Evolutionary conservation across 1,140 invertebrate species (phyloP), one percentile per base, ranked within the genome.

Genomic region (Archivesica marissinica): DNA sequence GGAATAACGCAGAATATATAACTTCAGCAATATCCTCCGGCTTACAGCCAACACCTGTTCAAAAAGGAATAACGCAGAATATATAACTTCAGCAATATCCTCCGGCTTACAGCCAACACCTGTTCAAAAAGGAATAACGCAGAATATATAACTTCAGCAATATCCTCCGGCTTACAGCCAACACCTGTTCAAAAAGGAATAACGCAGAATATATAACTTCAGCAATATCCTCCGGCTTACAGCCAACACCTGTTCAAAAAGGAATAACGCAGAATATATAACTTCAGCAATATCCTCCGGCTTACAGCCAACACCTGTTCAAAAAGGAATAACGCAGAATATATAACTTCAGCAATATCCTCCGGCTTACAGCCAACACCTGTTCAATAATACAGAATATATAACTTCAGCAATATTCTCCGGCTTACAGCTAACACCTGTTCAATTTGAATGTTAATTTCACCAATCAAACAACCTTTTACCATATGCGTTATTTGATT

Each of bases 241-340:
- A 59, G 11, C 38, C 38, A 56, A 76, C 38, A 59, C 74, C 74
- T 76, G 4, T n/a, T n/a, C n/a, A n/a, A n/a, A n/a, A n/a, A n/a
- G n/a, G n/a, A n/a, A n/a, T n/a, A n/a, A n/a, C n/a, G 59, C 59
- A 1, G 30, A 35, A 61, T n/a, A 56, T 17, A 76, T 76, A 1
- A 59, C 74, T 3, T 38, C 30, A 1, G 74, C 74, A n/a, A 61
- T 59, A 3, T 76, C 30, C 59, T 25, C 47, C 9, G 74, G 52
- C 41, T 41, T 76, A 2, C 30, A 59, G 11, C 38, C 38, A 56
- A 76, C 38, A 59, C 74, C 74, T 76, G 4, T n/a, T n/a, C n/a
- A n/a, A n/a, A n/a, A n/a, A n/a, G n/a, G n/a, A n/a, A n/a, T n/a
- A n/a, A n/a, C n/a, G 47, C 47, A 6, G 39, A 25, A 56, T 17